Evolutionary conservation across 2,888 invertebrate species (phyloP), one percentile per base, ranked within the genome.

Genomic region (Azorinus chamasolen): DNA sequence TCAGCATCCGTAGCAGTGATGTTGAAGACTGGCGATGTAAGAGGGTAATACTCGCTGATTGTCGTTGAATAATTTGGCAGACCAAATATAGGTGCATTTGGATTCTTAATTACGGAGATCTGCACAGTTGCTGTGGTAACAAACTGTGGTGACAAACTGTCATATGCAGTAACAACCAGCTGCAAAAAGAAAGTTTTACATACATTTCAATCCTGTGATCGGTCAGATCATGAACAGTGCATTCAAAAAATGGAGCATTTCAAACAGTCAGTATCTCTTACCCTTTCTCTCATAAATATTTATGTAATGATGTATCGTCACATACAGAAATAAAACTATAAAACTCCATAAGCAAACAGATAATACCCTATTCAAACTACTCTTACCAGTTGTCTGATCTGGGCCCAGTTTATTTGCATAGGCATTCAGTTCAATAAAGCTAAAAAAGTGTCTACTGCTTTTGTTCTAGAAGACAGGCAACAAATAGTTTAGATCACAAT

Each of bases 1-100:
- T 89, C 89, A 39, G 53, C 48, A 62, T 89, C 89, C 18, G 53
- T 78, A 8, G 88, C 89, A n/a, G 76, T 64, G 8, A 87, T 83
- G 43, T 84, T 82, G 12, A 86, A 74, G 1, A 89, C 69, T 16
- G 41, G 51, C 2, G 54, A 18, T 14, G 87, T 87, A 1, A 87
- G 74, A 20, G 71, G 54, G 24, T 68, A 78, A n/a, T 83, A 80
- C 55, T 87, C 85, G 41, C 65, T 65, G 45, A 89, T 79, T 0
- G 84, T 84, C 6, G 72, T 79, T 24, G 61, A 59, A 68, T 90
- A 91, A 8, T 63, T 64, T 12, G 65, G 58, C 20, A 77, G 53
- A 8, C 45, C 58, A 66, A 87, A 88, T 2, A 71, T 55, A 16
- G 88, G 88, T 1, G 84, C 73, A 46, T 77, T 86, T 27, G 86